phyloP scores from a whole-genome alignment of 2,797 vertebrate genomes.

The Brachyalestes nurse region DNA sequence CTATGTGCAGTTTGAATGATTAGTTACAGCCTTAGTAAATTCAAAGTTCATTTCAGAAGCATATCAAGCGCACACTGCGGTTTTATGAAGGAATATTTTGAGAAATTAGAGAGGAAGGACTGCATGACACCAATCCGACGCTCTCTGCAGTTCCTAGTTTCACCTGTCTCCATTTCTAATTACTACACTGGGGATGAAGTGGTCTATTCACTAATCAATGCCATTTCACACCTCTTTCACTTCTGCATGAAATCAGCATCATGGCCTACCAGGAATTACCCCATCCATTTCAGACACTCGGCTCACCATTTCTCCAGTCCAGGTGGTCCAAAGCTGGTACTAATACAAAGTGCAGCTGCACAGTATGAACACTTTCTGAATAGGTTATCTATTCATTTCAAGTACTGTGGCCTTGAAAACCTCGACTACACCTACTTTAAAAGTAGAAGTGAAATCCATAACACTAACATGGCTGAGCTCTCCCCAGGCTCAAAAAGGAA shows the following conservation, averaged over 20 bases:
- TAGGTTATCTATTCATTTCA: constrained; percentile 16
- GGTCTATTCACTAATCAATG: constrained; percentile 45
- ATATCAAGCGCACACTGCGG: no score
- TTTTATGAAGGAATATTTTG: background rate
- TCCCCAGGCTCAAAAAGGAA: background rate
- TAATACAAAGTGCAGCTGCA: background rate
- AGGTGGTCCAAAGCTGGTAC: background rate
- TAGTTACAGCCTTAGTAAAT: no score
- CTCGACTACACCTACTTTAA: background rate
- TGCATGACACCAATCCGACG: background rate
- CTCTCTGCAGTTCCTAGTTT: constrained; percentile 2
- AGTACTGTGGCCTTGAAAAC: background rate
- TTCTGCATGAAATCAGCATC: background rate
- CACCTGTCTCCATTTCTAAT: background rate
- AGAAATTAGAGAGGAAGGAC: background rate
- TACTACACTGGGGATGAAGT: constrained; percentile 8
- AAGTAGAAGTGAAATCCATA: constrained; percentile 24
- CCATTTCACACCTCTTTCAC: constrained; percentile 31
- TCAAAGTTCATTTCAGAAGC: no score
- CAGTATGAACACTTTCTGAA: constrained; percentile 32
- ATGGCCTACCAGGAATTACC: background rate
- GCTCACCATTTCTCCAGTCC: background rate
- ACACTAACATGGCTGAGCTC: constrained; percentile 7
- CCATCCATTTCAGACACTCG: constrained; percentile 18
- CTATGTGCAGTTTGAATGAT: no score